Percentiles rank a stretch among this genome's conserved stretches.
Conservation (phyloP, 2,113 vertebrate genomes). For the Pangasianodon hypophthalmus region DNA sequence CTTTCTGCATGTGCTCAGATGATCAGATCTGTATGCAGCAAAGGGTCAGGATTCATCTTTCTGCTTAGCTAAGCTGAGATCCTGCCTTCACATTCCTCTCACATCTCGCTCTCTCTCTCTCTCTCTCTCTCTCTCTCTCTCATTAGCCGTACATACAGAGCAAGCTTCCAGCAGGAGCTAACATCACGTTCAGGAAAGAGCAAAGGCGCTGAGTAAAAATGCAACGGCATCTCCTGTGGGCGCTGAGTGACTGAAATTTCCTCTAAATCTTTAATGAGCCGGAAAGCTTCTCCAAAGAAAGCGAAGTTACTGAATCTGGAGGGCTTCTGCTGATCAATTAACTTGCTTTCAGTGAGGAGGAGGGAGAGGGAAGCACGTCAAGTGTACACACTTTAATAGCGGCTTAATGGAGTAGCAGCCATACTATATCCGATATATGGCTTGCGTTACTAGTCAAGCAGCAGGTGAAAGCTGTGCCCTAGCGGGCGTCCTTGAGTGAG, state of each 20-base stretch:
- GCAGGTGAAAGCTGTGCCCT: background rate
- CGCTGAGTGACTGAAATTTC: slow-evolving; percentile 77
- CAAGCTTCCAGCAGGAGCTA: slow-evolving; percentile 50
- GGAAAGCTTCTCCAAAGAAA: slow-evolving; percentile 74
- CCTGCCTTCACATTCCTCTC: slow-evolving; percentile 35
- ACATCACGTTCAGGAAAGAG: slow-evolving; percentile 52
- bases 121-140: slow-evolving; percentile 37
- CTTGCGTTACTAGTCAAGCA: slow-evolving; percentile 2
- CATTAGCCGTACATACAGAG: slow-evolving; percentile 37
- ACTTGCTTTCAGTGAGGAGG: slow-evolving; percentile 43
- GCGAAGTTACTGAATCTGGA: slow-evolving; percentile 54
- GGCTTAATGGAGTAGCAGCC: slow-evolving; percentile 49
- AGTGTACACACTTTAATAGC: slow-evolving; percentile 51
- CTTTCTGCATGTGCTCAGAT: slow-evolving; percentile 1
- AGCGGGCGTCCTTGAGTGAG: background rate
- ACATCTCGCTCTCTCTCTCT: slow-evolving; percentile 16
- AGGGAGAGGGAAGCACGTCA: background rate
- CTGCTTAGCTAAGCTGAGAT: slow-evolving; percentile 59
- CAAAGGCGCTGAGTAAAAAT: slow-evolving; percentile 60
- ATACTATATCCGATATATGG: slow-evolving; percentile 44
- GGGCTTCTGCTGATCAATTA: slow-evolving; percentile 55
- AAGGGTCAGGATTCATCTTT: slow-evolving; percentile 52
- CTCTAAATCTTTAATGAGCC: slow-evolving; percentile 81
- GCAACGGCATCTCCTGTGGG: slow-evolving; percentile 79
- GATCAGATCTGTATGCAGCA: slow-evolving; percentile 40